Conservation (phyloP, 2,113 vertebrate genomes). For the Pelecanus crispus region DNA sequence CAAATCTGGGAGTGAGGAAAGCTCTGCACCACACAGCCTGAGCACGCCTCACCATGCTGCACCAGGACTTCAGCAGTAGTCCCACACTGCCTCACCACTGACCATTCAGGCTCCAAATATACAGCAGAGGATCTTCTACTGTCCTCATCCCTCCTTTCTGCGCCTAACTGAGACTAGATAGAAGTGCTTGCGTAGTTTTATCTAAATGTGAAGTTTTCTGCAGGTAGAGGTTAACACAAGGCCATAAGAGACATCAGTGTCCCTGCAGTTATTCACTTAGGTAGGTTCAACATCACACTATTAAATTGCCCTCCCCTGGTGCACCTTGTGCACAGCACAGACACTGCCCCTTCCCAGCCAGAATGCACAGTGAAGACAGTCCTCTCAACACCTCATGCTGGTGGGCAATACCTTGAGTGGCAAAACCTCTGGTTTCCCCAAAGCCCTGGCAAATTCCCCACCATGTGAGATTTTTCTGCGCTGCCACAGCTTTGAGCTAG, state of each 20-base stretch:
- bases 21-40: not conserved
- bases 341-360: not conserved
- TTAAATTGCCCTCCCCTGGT: not conserved
- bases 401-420: not conserved
- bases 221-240: not conserved
- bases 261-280: not conserved
- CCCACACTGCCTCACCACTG: not conserved
- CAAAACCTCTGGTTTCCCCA: not conserved
- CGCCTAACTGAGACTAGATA: not conserved
- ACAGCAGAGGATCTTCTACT: not conserved
- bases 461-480: not conserved
- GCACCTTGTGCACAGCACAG: not conserved
- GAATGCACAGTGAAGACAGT: accelerated
- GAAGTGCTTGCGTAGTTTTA: not conserved
- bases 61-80: not conserved
- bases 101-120: accelerated
- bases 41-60: not conserved
- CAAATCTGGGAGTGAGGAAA: not conserved
- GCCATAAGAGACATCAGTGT: not conserved
- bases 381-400: not conserved
- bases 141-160: not conserved
- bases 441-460: not conserved
- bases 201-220: not conserved
- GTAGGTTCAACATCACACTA: not conserved
- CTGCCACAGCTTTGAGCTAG: not conserved